Evolutionary conservation across 1,140 invertebrate genomes (phyloP).

Genomic region (Papilio helenus): DNA sequence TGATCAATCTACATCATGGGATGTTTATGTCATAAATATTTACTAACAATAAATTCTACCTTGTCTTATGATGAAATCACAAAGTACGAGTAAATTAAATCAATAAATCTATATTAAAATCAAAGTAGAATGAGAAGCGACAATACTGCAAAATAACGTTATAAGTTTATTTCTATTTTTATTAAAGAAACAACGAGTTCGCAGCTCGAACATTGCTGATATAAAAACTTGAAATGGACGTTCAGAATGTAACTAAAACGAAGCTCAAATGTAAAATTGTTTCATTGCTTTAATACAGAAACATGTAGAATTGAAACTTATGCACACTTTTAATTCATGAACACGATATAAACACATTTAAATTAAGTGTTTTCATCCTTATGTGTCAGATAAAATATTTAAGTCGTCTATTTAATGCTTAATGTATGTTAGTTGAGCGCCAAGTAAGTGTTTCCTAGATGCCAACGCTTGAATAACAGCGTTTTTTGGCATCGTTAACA

Average conservation of each 20-base stretch:
- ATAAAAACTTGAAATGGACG: not conserved
- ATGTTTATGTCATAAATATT: too few species aligned
- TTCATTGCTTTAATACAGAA: not conserved
- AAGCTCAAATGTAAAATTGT: not conserved
- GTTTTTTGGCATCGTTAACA: not conserved
- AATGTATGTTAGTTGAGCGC: not conserved
- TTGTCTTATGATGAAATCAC: too few species aligned
- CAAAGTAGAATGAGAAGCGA: not conserved
- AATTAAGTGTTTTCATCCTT: not conserved
- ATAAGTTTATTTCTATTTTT: not conserved
- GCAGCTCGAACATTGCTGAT: not conserved
- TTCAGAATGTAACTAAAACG: not conserved
- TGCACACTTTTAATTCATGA: too few species aligned
- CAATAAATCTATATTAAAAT: not conserved
- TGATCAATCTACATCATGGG: too few species aligned
- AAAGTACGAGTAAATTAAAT: too few species aligned
- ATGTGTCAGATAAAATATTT: not conserved
- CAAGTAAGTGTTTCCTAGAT: not conserved
- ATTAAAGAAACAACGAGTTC: slow-evolving; percentile 6
- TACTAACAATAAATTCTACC: too few species aligned
- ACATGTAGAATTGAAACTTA: not conserved
- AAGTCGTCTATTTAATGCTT: not conserved
- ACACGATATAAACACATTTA: too few species aligned
- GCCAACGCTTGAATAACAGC: not conserved
- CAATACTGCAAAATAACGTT: not conserved